Evolutionary conservation across 2,113 vertebrate species (phyloP), one percentile per base, ranked within the genome.

Genomic region (Calyptomena viridis): DNA sequence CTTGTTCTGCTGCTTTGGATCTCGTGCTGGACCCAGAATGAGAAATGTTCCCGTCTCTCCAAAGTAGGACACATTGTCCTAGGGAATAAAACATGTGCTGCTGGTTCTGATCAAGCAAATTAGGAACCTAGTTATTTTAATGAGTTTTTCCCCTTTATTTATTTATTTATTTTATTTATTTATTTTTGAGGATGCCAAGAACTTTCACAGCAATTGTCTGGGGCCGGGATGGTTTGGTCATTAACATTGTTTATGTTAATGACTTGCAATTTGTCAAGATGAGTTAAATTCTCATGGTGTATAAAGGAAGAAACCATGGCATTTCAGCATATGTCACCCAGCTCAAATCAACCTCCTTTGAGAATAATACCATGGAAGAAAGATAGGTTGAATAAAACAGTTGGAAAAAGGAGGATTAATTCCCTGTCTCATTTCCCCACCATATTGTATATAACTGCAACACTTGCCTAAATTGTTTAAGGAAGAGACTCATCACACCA

Each of bases 31-130:
- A 40, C 15, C 15, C 3, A 2, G 52, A 27, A 69, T 31, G 23
- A 84, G 58, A 31, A 91, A 14, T 7, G 21, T 78, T 50, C 14
- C 24, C 66, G 83, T 25, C 47, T 86, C 63, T 62, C 30, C 37
- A 73, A 68, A 88, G 84, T 13, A 77, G 91, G 60, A 67, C 87
- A 68, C 9, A 7, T 72, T 72, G 78, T 95, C 37, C 87, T 18
- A 28, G 23, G 67, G 71, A 69, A 64, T 37, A 75, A 77, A 87
- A 89, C n/a, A 78, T 25, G 39, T 30, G 35, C 66, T 79, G 73
- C 71, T 80, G 58, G 81, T 87, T 94, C 96, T 87, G 86, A 77
- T 72, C 33, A 71, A 91, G 69, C 47, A 82, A 81, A 94, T 94
- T 83, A 85, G 24, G 25, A 44, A 60, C 23, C 4, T 8, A 78